These are phyloP conservation scores for Coracias cyanogaster DNA, from an alignment of 2,797 vertebrate species.

Conservation along the genomic window DNA sequence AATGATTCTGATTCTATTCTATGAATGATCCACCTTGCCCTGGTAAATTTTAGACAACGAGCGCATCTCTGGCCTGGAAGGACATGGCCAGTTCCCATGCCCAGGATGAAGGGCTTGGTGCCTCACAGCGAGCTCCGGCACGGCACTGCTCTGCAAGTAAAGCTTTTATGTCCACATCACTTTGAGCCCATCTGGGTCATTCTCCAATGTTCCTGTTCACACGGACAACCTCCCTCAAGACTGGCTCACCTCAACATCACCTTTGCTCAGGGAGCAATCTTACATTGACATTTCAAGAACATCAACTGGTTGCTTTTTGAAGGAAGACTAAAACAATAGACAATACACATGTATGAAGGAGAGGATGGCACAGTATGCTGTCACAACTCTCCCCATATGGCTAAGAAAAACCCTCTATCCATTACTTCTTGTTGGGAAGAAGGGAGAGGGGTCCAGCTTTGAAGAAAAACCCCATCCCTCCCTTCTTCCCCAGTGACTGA, in stretches of 20 bases:
- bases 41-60: not conserved
- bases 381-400: accelerated
- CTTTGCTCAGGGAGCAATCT: not conserved
- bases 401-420: accelerated
- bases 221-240: not conserved
- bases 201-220: not conserved
- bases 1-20: no score
- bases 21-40: no score
- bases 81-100: accelerated
- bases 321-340: not conserved
- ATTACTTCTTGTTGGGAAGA: not conserved
- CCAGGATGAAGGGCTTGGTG: not conserved
- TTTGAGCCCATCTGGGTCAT: not conserved
- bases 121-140: not conserved
- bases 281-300: not conserved
- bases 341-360: accelerated
- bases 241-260: accelerated
- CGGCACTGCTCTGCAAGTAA: not conserved
- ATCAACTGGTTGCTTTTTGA: not conserved
- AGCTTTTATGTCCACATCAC: not conserved
- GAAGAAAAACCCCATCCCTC: not conserved
- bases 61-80: not conserved
- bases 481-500: not conserved
- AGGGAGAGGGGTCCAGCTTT: not conserved
- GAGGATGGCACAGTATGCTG: not conserved